Conservation (phyloP, 2,888 invertebrate genomes). For the Apamea sordens region DNA sequence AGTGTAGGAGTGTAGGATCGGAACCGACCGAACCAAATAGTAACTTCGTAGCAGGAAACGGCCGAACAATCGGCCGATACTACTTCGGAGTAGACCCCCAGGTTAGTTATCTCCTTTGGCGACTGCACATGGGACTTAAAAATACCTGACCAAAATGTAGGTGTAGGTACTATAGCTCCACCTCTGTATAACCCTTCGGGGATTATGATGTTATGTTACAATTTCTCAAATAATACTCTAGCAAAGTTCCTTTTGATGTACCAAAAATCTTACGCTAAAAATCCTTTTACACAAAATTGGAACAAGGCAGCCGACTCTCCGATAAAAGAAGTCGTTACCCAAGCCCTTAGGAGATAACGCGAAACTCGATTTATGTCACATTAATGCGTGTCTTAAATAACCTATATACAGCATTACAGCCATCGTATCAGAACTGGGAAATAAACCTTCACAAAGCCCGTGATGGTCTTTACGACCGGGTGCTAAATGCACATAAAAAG, state of each 20-base stretch:
- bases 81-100: too few relatives aligned
- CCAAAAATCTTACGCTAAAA: slow-evolving; percentile 24
- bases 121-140: background rate
- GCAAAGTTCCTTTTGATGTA: background rate
- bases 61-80: too few relatives aligned
- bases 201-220: background rate
- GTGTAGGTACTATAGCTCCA: too few relatives aligned
- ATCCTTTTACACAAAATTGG: slow-evolving; percentile 26
- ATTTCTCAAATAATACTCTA: background rate
- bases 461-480: slow-evolving; percentile 48
- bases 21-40: too few relatives aligned
- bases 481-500: slow-evolving; percentile 25
- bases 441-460: slow-evolving; percentile 58
- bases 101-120: too few relatives aligned
- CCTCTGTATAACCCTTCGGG: too few relatives aligned
- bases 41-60: too few relatives aligned
- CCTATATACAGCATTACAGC: slow-evolving; percentile 45
- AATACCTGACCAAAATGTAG: background rate
- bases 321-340: slow-evolving; percentile 67
- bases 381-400: slow-evolving; percentile 66
- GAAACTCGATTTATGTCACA: slow-evolving; percentile 67
- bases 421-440: slow-evolving; percentile 52
- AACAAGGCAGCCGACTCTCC: slow-evolving; percentile 41
- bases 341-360: slow-evolving; percentile 65
- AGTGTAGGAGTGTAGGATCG: too few relatives aligned